Conservation (phyloP, 30 jellyfish, hydroid and myxozoan species). For the Catostylus mosaicus region DNA sequence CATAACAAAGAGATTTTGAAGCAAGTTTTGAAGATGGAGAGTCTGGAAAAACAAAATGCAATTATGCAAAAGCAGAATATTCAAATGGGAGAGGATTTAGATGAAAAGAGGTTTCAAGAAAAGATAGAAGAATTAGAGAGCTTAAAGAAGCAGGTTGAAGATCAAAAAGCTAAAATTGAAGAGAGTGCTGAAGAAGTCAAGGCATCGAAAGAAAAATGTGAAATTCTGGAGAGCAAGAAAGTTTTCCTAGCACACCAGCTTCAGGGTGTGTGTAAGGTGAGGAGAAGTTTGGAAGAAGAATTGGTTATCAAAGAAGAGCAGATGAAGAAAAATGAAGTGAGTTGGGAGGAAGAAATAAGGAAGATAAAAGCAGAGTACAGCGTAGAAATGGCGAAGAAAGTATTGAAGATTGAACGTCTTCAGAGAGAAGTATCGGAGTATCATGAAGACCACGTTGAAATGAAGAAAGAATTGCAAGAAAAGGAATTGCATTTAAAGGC, state of each 20-base stretch:
- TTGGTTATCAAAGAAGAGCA: neutral
- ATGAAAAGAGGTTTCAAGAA: too few relatives aligned
- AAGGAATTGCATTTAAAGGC: neutral
- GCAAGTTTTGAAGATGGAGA: neutral
- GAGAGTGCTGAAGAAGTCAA: neutral
- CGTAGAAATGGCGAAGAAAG: neutral
- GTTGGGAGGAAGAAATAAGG: neutral
- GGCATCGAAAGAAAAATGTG: too few relatives aligned
- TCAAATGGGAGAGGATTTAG: too few relatives aligned
- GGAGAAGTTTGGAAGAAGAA: too few relatives aligned
- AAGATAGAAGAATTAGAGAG: too few relatives aligned
- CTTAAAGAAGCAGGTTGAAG: neutral
- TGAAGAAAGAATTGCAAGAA: neutral
- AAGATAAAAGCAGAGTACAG: neutral
- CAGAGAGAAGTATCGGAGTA: neutral
- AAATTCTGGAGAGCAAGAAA: too few relatives aligned
- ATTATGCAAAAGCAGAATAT: too few relatives aligned
- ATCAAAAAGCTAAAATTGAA: neutral
- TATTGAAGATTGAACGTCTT: neutral
- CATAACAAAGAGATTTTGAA: neutral
- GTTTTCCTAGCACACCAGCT: too few relatives aligned
- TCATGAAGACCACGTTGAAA: neutral
- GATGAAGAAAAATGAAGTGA: neutral
- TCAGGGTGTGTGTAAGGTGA: too few relatives aligned
- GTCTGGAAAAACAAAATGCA: neutral